Evolutionary conservation across 2,113 vertebrate genomes (phyloP).

Genomic region (Halcyon senegalensis): DNA sequence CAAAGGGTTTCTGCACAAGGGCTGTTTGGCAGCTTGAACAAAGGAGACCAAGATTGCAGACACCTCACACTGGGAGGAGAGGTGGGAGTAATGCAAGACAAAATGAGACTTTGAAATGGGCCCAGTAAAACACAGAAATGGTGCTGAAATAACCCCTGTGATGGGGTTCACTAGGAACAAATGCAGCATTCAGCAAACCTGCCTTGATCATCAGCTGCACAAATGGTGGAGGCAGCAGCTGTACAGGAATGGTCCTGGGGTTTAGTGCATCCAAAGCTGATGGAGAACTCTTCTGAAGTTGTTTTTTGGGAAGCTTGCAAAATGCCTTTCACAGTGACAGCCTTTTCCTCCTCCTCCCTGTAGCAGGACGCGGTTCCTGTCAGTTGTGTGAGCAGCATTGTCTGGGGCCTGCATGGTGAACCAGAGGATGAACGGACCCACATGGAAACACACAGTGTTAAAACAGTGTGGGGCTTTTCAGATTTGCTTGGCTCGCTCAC

Average conservation of each 20-base stretch:
- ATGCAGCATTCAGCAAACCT: background rate
- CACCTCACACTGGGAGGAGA: background rate
- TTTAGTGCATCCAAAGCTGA: background rate
- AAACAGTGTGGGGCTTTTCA: fast-evolving
- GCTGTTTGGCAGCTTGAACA: background rate
- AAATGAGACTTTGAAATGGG: background rate
- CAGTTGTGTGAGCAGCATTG: background rate
- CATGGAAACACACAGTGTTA: background rate
- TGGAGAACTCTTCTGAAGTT: background rate
- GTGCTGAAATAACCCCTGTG: background rate
- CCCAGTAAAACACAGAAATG: background rate
- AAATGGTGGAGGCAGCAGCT: background rate
- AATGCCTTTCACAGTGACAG: background rate
- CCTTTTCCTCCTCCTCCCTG: background rate
- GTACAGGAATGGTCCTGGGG: background rate
- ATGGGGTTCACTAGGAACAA: background rate
- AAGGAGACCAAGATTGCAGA: background rate
- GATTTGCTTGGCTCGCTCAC: background rate
- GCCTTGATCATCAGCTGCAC: background rate
- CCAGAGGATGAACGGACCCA: background rate
- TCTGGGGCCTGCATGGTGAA: background rate
- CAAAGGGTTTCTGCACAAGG: background rate
- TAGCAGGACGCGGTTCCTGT: background rate
- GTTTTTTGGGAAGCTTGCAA: background rate
- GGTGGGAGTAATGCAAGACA: background rate